A percentile compares a stretch with the other conserved stretches of the same genome.
Conservation (phyloP, 2,888 invertebrate species). For the Nephrotoma appendiculata region DNA sequence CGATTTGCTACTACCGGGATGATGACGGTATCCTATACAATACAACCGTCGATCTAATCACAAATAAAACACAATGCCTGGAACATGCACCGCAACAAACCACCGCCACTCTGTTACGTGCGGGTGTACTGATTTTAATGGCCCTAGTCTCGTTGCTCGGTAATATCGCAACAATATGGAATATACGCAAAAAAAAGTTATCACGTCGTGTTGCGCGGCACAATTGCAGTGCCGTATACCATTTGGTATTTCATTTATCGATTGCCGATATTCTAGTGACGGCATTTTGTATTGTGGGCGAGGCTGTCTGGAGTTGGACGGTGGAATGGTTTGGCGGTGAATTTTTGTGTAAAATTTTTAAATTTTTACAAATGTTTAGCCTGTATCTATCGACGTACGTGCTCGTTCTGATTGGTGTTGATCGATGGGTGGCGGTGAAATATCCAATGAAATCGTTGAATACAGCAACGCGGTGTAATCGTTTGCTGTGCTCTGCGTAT, state of each 20-base stretch:
- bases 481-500: conserved; percentile 57
- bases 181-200: conserved; percentile 50
- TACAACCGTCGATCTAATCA: background rate
- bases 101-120: conserved; percentile 45
- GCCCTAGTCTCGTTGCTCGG: conserved; percentile 58
- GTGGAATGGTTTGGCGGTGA: conserved; percentile 73
- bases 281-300: conserved; percentile 64
- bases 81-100: conserved; percentile 56
- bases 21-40: background rate
- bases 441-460: conserved; percentile 61
- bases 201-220: conserved; percentile 41
- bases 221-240: conserved; percentile 57
- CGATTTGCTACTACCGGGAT: background rate
- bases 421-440: conserved; percentile 65
- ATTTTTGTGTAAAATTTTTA: conserved; percentile 61
- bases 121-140: conserved; percentile 51
- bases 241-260: conserved; percentile 66
- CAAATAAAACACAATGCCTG: conserved; percentile 17
- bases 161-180: conserved; percentile 62
- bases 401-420: conserved; percentile 66
- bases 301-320: conserved; percentile 66
- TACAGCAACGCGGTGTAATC: conserved; percentile 50
- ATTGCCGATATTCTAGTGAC: conserved; percentile 71
- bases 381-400: conserved; percentile 71
- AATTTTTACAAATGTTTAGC: conserved; percentile 68